phyloP scores from a whole-genome alignment of 2,888 invertebrate genomes.

The Antheraea yamamai region DNA sequence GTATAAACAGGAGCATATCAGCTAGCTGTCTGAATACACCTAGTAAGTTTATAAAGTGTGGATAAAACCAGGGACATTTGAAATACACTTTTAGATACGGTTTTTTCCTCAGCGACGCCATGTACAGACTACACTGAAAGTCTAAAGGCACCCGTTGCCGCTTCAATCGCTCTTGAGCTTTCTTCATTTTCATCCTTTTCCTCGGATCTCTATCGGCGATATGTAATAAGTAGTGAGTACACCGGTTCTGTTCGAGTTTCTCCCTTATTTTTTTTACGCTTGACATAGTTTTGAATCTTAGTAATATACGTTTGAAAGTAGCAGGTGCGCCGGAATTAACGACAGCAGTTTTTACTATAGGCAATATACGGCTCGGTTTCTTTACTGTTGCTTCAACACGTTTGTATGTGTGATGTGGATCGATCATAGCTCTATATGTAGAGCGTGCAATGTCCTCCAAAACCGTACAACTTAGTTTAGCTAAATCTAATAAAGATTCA shows the following conservation, averaged over 20 bases:
- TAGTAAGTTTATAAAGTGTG: constrained; percentile 48
- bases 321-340: constrained; percentile 31
- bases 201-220: constrained; percentile 36
- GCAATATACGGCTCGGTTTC: constrained; percentile 30
- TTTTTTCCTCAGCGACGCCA: constrained; percentile 48
- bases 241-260: constrained; percentile 33
- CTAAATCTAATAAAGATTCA: constrained; percentile 35
- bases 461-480: constrained; percentile 27
- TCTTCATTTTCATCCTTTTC: constrained; percentile 29
- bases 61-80: constrained; percentile 55
- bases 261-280: constrained; percentile 24
- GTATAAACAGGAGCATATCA: constrained; percentile 47
- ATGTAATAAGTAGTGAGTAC: constrained; percentile 38
- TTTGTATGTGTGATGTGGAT: constrained; percentile 35
- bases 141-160: constrained; percentile 30
- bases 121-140: constrained; percentile 48
- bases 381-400: constrained; percentile 28
- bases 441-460: constrained; percentile 26
- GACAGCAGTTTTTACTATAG: constrained; percentile 28
- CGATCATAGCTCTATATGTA: constrained; percentile 30
- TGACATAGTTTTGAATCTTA: constrained; percentile 32
- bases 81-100: constrained; percentile 48
- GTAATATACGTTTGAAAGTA: constrained; percentile 36
- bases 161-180: constrained; percentile 23
- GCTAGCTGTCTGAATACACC: constrained; percentile 46